phyloP scores from a whole-genome alignment of 2,888 invertebrate species.

The Panopea generosa region DNA sequence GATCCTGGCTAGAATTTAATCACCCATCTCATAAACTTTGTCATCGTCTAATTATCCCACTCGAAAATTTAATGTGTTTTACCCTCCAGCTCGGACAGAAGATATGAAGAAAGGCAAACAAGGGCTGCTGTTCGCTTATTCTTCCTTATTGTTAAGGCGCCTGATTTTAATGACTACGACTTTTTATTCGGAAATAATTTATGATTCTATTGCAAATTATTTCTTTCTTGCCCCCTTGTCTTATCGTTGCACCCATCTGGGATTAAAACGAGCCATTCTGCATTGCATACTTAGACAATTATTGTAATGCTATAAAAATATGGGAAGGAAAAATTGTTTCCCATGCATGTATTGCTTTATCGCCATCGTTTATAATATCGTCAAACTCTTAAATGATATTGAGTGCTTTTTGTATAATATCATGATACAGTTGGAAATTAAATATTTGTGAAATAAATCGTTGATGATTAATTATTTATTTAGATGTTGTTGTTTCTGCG shows the following conservation, averaged over 20 bases:
- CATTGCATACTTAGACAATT: too few species aligned
- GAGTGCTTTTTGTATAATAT: too few species aligned
- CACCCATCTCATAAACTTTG: slow-evolving; percentile 50
- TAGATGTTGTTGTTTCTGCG: too few species aligned
- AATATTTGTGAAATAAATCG: too few species aligned
- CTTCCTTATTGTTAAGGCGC: slow-evolving; percentile 45
- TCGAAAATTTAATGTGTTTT: slow-evolving; percentile 56
- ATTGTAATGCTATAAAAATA: too few species aligned
- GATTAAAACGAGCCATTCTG: slow-evolving; percentile 16
- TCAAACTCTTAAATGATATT: too few species aligned
- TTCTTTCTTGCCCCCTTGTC: slow-evolving; percentile 33
- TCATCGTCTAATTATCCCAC: slow-evolving; percentile 48
- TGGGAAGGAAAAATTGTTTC: too few species aligned
- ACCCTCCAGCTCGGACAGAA: slow-evolving; percentile 33
- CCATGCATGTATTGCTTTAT: too few species aligned
- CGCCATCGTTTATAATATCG: too few species aligned
- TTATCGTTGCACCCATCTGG: slow-evolving; percentile 60
- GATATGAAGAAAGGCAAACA: slow-evolving; percentile 46
- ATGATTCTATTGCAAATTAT: too few species aligned
- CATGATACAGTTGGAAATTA: too few species aligned
- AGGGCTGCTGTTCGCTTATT: slow-evolving; percentile 57
- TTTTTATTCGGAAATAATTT: slow-evolving; percentile 56
- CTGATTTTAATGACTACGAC: slow-evolving; percentile 35
- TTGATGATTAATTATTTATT: too few species aligned
- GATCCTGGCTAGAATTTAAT: slow-evolving; percentile 48